Evolutionary conservation across 2,113 vertebrate genomes (phyloP), one percentile per base, ranked within the genome.

Genomic region (Coptodon rendalli): DNA sequence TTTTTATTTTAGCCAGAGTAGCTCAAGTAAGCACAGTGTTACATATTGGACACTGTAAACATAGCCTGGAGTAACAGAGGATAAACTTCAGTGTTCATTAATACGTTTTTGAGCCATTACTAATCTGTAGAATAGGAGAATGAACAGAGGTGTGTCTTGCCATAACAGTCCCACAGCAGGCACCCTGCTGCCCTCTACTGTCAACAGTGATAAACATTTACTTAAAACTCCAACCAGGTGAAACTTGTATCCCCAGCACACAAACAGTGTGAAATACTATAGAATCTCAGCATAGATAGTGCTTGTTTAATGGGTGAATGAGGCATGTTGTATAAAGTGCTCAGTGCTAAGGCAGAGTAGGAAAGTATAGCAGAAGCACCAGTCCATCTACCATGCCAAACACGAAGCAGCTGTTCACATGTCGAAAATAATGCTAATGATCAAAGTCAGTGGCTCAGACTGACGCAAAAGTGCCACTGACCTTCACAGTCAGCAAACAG

Each of bases 381-480:
- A 73, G 38, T 66, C 59, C 11, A 63, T 63, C 31, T 66, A 12
- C 61, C 31, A 12, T 36, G 38, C 13, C 68, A 73, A 24, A 45
- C 36, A 71, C 5, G 22, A 71, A 43, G 19, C 66, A 43, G 66
- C n/a, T 14, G 66, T 71, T 71, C 36, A 71, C 36, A 43, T 1
- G 36, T 43, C 5, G 1, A 22, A 24, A 16, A 40, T 71, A 40
- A 38, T 40, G 12, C 2, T 24, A 0, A 68, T 0, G 10, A 66
- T n/a, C 17, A 66, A 66, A 38, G 17, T 43, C n/a, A 73, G 3
- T 24, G 13, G 7, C 38, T 73, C 2, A 43, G 7, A 71, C 22
- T 71, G 66, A 43, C 1, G 1, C 66, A 68, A 68, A 68, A 13
- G 36, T 22, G 63, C 11, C 36, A 40, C 19, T 9, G 36, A 68